Evolutionary conservation across 2,113 vertebrate genomes (phyloP), one percentile per base, ranked within the genome.

Genomic region (Gavia stellata): DNA sequence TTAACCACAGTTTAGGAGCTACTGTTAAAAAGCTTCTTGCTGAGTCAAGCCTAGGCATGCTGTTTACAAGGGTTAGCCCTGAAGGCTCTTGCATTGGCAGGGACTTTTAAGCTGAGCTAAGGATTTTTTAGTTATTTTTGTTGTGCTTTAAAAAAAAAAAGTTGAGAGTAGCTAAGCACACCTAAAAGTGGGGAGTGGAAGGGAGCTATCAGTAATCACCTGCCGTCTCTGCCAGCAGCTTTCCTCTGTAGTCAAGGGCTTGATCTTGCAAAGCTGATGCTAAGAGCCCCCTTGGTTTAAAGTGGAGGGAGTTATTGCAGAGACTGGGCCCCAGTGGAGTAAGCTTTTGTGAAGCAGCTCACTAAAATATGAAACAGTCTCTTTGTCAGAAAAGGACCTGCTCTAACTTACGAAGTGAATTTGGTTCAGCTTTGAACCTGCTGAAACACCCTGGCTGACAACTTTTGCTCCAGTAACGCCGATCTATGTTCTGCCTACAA

Each of bases 1-100:
- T 95, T 92, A 97, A 95, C 94, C 97, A 92, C 96, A 95, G 83
- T 96, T 95, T 89, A 95, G 96, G 86, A 97, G 94, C 86, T 92
- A 88, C 96, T 96, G 95, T 96, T 97, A 94, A 97, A 97, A 97
- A 97, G 81, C 81, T 78, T 93, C 95, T 95, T 96, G 96, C 96
- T 97, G 92, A 95, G 92, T 95, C 96, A 97, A 97, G 96, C 92
- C 94, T 93, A 95, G 97, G 90, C 96, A 96, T 84, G 89, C 87
- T 96, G 90, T 94, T 97, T 93, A 96, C 87, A 72, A 70, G 88
- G 75, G 86, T 86, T 96, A 95, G 94, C 96, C 97, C 90, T 1
- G 4, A 88, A 93, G 96, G 96, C 83, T 96, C 74, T 78, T 94
- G 79, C 91, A 77, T 34, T 96, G 92, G 94, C 93, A 93, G 29